These are phyloP conservation scores for Eulemur rubriventer DNA, from an alignment of 2,797 vertebrate genomes.

Conservation along the genomic window DNA sequence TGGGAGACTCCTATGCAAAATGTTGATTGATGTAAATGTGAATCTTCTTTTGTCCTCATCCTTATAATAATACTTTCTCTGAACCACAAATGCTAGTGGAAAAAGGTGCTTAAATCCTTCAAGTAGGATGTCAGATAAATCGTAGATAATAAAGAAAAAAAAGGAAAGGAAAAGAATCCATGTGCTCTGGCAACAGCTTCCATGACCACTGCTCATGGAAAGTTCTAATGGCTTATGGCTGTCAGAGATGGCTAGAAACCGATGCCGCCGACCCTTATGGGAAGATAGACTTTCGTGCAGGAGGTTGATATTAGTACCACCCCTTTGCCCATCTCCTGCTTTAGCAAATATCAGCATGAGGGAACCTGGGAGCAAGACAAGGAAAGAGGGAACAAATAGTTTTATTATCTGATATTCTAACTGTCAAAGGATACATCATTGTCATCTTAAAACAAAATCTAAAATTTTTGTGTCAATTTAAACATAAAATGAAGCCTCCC, in stretches of 20 bases:
- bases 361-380: neutral
- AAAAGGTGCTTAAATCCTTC: neutral
- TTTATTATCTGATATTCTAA: neutral
- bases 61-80: neutral
- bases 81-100: neutral
- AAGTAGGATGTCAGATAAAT: neutral
- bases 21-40: neutral
- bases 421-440: slow-evolving; percentile 45
- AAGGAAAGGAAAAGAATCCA: neutral
- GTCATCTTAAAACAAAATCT: slow-evolving; percentile 55
- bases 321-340: neutral
- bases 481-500: slow-evolving; percentile 59
- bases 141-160: neutral
- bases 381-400: neutral
- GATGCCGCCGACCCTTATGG: neutral
- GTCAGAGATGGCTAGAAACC: neutral
- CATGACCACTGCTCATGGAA: neutral
- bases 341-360: neutral
- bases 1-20: neutral
- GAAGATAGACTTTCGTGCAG: neutral
- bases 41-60: neutral
- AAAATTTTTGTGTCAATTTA: slow-evolving; percentile 55
- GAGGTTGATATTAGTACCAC: neutral
- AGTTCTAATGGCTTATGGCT: neutral
- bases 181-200: neutral